These are phyloP conservation scores for Orius laevigatus DNA, from an alignment of 1,140 invertebrate genomes.

Conservation along the genomic window DNA sequence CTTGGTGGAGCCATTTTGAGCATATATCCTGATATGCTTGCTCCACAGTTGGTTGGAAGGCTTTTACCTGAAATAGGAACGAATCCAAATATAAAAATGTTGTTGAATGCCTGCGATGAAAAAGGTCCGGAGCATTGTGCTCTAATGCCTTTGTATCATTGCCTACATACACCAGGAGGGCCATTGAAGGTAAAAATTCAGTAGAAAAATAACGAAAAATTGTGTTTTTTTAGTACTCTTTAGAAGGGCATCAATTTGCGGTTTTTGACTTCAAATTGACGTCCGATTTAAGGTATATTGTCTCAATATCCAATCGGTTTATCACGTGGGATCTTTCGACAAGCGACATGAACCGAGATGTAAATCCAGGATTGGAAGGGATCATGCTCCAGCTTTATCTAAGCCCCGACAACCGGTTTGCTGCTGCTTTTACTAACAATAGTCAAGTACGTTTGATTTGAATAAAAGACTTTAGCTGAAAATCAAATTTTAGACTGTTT, in stretches of 20 bases:
- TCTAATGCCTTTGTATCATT: slow-evolving; percentile 83
- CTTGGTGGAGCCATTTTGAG: slow-evolving; percentile 80
- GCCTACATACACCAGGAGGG: slow-evolving; percentile 90
- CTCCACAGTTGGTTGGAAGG: slow-evolving; percentile 82
- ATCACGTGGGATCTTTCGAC: slow-evolving; percentile 95
- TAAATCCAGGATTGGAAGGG: slow-evolving; percentile 82
- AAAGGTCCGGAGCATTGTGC: slow-evolving; percentile 76
- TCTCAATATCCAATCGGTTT: slow-evolving; percentile 92
- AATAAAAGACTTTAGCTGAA: neutral
- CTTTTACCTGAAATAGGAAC: slow-evolving; percentile 78
- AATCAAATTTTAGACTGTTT: slow-evolving; percentile 43
- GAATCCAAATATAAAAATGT: slow-evolving; percentile 67
- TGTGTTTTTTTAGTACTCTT: slow-evolving; percentile 54
- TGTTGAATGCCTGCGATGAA: slow-evolving; percentile 78
- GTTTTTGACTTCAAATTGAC: slow-evolving; percentile 89
- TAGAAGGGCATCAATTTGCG: slow-evolving; percentile 95
- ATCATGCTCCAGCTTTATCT: slow-evolving; percentile 92
- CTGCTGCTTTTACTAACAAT: slow-evolving; percentile 91
- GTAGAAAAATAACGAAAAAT: neutral
- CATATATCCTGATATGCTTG: slow-evolving; percentile 88
- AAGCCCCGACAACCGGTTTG: slow-evolving; percentile 89
- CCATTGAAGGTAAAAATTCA: slow-evolving; percentile 61
- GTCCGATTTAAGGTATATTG: slow-evolving; percentile 81
- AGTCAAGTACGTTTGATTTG: slow-evolving; percentile 53
- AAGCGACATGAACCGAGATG: slow-evolving; percentile 76